Conservation (phyloP, 2,113 vertebrate genomes). For the Pipra filicauda region DNA sequence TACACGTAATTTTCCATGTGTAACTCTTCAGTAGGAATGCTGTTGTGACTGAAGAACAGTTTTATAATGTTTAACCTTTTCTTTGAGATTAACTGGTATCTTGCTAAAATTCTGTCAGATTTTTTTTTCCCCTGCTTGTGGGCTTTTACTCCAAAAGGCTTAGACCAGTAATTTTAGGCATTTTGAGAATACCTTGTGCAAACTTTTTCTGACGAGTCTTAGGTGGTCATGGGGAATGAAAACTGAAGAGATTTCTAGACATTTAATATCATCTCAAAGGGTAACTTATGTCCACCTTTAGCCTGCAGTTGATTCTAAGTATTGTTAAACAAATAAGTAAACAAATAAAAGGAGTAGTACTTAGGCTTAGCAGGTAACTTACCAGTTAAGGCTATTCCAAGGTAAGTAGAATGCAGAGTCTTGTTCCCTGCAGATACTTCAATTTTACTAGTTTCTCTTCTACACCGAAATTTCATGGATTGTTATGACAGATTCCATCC, state of each 20-base stretch:
- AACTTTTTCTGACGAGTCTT: neutral
- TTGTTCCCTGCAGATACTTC: neutral
- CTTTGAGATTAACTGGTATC: neutral
- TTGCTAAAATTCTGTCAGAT: neutral
- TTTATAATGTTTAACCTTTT: neutral
- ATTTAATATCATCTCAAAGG: neutral
- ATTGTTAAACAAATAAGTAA: neutral
- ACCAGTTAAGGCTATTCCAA: neutral
- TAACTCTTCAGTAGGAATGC: neutral
- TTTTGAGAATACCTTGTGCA: neutral
- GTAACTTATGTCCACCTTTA: neutral
- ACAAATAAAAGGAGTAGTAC: neutral
- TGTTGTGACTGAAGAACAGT: neutral
- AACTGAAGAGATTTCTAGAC: neutral
- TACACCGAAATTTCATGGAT: neutral
- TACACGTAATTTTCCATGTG: neutral
- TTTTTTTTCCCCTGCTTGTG: neutral
- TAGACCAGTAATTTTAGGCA: neutral
- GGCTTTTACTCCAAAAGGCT: neutral
- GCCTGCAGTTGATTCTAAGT: neutral
- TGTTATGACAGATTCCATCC: neutral
- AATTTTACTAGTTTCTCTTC: neutral
- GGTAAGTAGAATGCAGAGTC: neutral
- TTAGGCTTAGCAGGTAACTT: neutral
- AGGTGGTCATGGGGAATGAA: neutral